Evolutionary conservation across 2,888 invertebrate genomes (phyloP).

Genomic region (Junonia oenone): DNA sequence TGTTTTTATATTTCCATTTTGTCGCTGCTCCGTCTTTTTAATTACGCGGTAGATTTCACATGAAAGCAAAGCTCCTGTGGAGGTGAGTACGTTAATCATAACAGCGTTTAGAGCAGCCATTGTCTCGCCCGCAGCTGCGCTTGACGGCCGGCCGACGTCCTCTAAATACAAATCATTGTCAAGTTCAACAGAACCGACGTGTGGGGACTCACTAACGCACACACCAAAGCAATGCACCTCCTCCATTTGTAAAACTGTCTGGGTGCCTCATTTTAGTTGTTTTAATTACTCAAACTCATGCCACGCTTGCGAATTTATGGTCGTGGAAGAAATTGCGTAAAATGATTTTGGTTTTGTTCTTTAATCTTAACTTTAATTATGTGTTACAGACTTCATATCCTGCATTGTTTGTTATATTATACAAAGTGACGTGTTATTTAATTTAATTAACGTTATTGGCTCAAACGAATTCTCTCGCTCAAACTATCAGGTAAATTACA

Average conservation of each 20-base stretch:
- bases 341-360: not conserved
- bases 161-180: conserved; percentile 61
- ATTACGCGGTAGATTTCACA: conserved; percentile 28
- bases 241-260: conserved; percentile 9
- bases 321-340: not conserved
- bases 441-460: not conserved
- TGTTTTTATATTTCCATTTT: not conserved
- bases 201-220: conserved; percentile 38
- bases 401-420: not conserved
- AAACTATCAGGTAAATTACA: not conserved
- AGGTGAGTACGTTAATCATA: conserved; percentile 44
- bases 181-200: conserved; percentile 57
- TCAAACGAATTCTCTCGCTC: not conserved
- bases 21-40: conserved; percentile 10
- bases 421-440: not conserved
- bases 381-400: not conserved
- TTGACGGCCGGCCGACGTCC: conserved; percentile 43
- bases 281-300: not conserved
- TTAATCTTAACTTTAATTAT: not conserved
- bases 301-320: not conserved
- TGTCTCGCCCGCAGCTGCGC: conserved; percentile 56
- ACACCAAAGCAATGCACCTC: conserved; percentile 4
- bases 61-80: conserved; percentile 25
- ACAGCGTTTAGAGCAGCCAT: conserved; percentile 44
- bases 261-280: conserved; percentile 6